A percentile compares a stretch with the other conserved stretches of the same genome.
These are phyloP conservation scores for Diadophis punctatus DNA, from an alignment of 2,113 vertebrate species.

Conservation along the genomic window DNA sequence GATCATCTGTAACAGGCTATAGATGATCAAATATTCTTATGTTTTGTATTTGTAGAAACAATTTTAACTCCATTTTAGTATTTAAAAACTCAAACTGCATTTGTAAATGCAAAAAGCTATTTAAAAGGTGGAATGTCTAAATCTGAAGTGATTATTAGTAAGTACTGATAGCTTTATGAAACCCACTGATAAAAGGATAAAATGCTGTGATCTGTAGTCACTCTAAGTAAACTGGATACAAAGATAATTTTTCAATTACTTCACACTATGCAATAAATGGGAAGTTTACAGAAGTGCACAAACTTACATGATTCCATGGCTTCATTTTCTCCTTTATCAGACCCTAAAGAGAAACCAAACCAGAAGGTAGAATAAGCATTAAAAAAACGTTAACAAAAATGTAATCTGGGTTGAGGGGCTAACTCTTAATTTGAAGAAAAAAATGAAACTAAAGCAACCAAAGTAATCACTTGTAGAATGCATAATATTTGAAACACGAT, in stretches of 20 bases:
- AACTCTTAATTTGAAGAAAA: neutral
- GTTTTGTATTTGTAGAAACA: neutral
- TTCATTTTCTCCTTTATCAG: conserved; percentile 93
- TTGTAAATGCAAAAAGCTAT: neutral
- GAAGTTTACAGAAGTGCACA: neutral
- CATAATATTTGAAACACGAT: neutral
- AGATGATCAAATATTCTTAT: neutral
- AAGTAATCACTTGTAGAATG: neutral
- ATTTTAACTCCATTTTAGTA: neutral
- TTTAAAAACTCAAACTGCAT: neutral
- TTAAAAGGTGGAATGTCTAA: neutral
- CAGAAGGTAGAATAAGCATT: neutral
- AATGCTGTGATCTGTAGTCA: neutral
- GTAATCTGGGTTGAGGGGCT: neutral
- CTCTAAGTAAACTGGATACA: neutral
- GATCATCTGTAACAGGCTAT: neutral
- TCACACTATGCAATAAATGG: neutral
- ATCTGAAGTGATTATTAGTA: neutral
- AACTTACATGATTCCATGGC: conserved; percentile 92
- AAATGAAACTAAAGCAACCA: neutral
- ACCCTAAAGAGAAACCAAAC: conserved; percentile 72
- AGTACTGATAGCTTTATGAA: neutral
- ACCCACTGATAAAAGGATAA: neutral
- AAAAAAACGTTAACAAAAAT: neutral
- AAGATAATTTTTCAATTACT: neutral